A percentile compares a stretch with the other conserved stretches of the same genome.
Conservation (phyloP, 2,888 invertebrate species). For the Protonemura montana region DNA sequence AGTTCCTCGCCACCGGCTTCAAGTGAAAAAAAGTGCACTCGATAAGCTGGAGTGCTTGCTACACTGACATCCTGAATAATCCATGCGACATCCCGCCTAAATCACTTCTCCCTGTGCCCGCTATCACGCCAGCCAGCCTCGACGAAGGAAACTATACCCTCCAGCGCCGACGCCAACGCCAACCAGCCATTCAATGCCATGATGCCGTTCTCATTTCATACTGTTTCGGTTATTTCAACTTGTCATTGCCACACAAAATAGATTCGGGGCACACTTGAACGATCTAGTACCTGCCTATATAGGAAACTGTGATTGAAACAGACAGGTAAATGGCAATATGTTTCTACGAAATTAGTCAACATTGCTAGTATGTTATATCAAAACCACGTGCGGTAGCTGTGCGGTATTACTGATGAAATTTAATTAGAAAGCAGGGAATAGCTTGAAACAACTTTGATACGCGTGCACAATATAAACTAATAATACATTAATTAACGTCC, state of each 20-base stretch:
- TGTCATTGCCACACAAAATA: neutral
- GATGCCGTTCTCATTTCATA: neutral
- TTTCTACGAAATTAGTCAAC: neutral
- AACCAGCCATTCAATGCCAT: neutral
- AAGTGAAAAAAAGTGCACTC: neutral
- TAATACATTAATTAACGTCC: neutral
- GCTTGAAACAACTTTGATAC: neutral
- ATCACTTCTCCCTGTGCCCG: neutral
- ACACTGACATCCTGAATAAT: neutral
- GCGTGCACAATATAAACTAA: neutral
- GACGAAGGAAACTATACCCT: no score
- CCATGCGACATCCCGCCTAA: neutral
- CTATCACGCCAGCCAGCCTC: neutral
- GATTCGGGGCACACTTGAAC: neutral
- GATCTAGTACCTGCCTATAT: neutral
- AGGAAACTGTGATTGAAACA: neutral
- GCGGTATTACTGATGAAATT: neutral
- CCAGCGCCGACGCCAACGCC: neutral
- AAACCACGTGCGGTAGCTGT: neutral
- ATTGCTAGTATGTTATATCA: neutral
- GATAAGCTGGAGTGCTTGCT: neutral
- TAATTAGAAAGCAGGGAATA: neutral
- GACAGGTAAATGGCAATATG: neutral
- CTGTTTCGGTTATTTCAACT: neutral
- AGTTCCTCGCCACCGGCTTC: neutral